phyloP scores from a whole-genome alignment of 1,140 invertebrate species.

The Drosophila miranda region DNA sequence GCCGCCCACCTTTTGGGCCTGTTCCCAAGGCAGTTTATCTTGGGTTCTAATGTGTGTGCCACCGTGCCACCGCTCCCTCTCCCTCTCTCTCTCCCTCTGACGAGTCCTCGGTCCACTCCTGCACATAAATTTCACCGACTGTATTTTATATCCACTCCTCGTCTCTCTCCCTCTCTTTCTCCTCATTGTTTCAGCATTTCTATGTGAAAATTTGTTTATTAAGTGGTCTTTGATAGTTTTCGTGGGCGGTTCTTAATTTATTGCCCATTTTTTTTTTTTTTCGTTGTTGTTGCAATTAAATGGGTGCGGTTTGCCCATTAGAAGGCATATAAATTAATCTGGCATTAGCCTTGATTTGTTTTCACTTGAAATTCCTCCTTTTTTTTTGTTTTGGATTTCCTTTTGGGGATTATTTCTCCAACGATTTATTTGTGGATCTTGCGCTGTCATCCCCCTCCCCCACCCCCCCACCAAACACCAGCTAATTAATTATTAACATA shows the following conservation, averaged over 20 bases:
- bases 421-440: slow-evolving; percentile 35
- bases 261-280: slow-evolving; percentile 65
- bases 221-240: slow-evolving; percentile 70
- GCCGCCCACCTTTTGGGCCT: slow-evolving; percentile 34
- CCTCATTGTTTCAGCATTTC: slow-evolving; percentile 33
- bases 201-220: slow-evolving; percentile 81
- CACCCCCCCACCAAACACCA: slow-evolving; percentile 6
- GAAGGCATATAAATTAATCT: slow-evolving; percentile 55
- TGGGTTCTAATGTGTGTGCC: slow-evolving; percentile 57
- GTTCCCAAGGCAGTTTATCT: slow-evolving; percentile 62
- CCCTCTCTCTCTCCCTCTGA: too few relatives aligned
- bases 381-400: neutral
- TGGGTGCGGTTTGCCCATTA: slow-evolving; percentile 73
- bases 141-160: slow-evolving; percentile 42
- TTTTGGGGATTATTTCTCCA: slow-evolving; percentile 2
- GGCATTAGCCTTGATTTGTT: slow-evolving; percentile 73
- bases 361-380: slow-evolving; percentile 42
- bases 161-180: slow-evolving; percentile 24
- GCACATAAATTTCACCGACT: slow-evolving; percentile 75
- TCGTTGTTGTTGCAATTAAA: slow-evolving; percentile 62
- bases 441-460: slow-evolving; percentile 52
- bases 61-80: slow-evolving; percentile 18
- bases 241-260: slow-evolving; percentile 65
- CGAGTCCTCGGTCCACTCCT: slow-evolving; percentile 59
- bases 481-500: slow-evolving; percentile 78